Evolutionary conservation across 1,140 invertebrate species (phyloP), one percentile per base, ranked within the genome.

Genomic region (Drosophila lacertosa): DNA sequence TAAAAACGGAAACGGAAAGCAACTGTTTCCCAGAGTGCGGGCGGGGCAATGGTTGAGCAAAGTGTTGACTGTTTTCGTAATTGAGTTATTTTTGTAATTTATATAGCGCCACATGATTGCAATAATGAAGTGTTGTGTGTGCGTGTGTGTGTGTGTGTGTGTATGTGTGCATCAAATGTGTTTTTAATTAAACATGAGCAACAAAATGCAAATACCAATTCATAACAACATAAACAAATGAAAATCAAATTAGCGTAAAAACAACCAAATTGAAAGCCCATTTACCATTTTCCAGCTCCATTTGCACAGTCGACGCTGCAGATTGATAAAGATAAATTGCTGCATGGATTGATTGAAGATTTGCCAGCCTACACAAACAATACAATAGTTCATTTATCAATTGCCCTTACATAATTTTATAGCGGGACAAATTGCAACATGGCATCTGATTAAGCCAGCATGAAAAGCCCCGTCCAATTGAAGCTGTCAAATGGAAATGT

Each of bases 51-150:
- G n/a, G n/a, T n/a, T n/a, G n/a, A n/a, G 15, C n/a, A 32, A 37
- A 13, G 7, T 5, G 22, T 58, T 13, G 69, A 66, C 40, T 44
- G 42, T 59, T 57, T 57, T 65, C 65, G 53, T 79, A 79, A 79
- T 84, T 83, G 71, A 83, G 80, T 83, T 83, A 83, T 84, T 76
- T 82, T 65, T 53, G 77, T 67, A 81, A 72, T 76, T 80, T 81
- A 76, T 81, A 76, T 58, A 76, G 48, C 55, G 20, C 15, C 6
- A 5, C 20, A 53, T 59, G 68, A 54, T 51, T 71, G 62, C 67
- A 62, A 79, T 84, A 83, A 79, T 84, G 63, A 84, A 83, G 80
- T 83, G 71, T 53, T 59, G 48, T 22, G 13, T 54, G 16, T 42
- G 24, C 33, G 15, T 22, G 20, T 42, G 16, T 20, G 11, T 60